Evolutionary conservation across 2,888 invertebrate genomes (phyloP), one percentile per base, ranked within the genome.

Genomic region (Punctoribates punctum): DNA sequence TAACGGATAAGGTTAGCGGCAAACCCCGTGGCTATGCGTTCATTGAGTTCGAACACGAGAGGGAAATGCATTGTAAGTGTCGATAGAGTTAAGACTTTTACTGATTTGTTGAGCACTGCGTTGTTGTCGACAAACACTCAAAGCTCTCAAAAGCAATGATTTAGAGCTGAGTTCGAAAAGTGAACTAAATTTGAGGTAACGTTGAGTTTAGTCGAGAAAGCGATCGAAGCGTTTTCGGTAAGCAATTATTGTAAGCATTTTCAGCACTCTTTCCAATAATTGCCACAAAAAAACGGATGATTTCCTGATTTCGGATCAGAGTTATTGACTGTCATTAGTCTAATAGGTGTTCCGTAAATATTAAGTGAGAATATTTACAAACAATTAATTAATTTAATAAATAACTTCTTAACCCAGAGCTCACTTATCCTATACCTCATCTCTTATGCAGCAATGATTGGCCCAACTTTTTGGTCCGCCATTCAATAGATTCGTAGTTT

Each of bases 11-110:
- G 80, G 88, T 91, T 79, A 90, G 89, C 83, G 92, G 90, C 81
- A 99, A 98, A 86, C 98, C 97, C 13, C 89, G 98, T 81, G 99
- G 99, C 79, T 99, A 98, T 86, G 98, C 98, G 67, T 99, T 99
- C 88, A 96, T 99, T 82, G 99, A 99, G 85, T 99, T 96, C 86
- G 97, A 98, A 85, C 96, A 97, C 85, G 98, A 98, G 85, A 87
- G 96, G 79, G 99, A 99, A 86, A 99, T 99, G 99, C 98, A 98
- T 86, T 94, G 96, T 96, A 88, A 93, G 96, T 94, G 77, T 65
- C 46, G 20, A 67, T 34, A 74, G 51, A 57, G 23, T 77, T 34
- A 34, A 65, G 65, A 25, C 38, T 65, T 65, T 17, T 42, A 42
- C 42, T 13, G 8, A 17, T 62, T 17, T 25, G 20, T 27, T 65